Evolutionary conservation across 2,888 invertebrate genomes (phyloP).

Genomic region (Arctia plantaginis): DNA sequence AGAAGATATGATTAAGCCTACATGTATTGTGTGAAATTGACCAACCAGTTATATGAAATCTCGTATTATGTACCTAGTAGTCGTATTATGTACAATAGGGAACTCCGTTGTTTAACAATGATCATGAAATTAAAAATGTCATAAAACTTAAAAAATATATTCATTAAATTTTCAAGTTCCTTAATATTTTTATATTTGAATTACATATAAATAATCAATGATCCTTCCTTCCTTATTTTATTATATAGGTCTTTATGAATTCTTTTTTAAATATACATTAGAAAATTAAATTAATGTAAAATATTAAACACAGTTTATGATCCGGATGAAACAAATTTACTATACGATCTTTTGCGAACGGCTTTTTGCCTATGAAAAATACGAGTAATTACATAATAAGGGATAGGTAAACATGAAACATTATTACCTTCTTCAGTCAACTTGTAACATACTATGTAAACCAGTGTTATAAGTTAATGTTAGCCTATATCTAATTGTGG

Average conservation of each 20-base stretch:
- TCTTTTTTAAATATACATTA: too few relatives aligned
- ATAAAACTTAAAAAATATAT: not conserved
- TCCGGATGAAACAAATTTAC: not conserved
- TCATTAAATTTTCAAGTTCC: too few relatives aligned
- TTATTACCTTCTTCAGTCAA: too few relatives aligned
- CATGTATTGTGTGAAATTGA: not conserved
- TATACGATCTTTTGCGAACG: not conserved
- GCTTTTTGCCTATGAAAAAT: not conserved
- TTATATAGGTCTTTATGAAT: not conserved
- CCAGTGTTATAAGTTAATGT: too few relatives aligned
- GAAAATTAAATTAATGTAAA: not conserved
- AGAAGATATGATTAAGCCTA: not conserved
- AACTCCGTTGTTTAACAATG: not conserved
- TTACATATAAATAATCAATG: not conserved
- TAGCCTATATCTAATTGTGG: too few relatives aligned
- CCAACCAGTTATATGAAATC: not conserved
- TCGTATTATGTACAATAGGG: too few relatives aligned
- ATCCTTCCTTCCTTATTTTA: too few relatives aligned
- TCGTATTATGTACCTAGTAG: not conserved
- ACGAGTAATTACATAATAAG: too few relatives aligned
- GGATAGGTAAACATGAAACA: too few relatives aligned
- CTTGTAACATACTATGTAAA: too few relatives aligned
- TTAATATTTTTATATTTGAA: not conserved
- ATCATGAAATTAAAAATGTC: not conserved
- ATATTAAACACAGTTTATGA: not conserved